Conservation (phyloP, 1,140 invertebrate genomes). For the Archegozetes longisetosus region DNA sequence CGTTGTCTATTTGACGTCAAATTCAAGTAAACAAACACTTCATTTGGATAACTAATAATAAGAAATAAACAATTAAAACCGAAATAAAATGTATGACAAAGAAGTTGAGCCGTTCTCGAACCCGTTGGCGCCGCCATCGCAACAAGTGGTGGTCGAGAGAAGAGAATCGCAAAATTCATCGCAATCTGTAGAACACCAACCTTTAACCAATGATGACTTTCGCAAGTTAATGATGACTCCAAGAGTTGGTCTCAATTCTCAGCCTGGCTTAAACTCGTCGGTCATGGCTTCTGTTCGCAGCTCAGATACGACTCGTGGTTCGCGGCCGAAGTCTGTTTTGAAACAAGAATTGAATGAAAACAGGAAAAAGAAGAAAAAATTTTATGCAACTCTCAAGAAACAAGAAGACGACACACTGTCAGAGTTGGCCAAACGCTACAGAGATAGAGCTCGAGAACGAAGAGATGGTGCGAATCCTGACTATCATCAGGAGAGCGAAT, state of each 20-base stretch:
- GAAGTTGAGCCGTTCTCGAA: constrained; percentile 11
- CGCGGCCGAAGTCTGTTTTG: constrained; percentile 11
- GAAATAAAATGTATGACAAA: not conserved
- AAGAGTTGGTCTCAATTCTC: constrained; percentile 28
- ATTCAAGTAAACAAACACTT: too few species aligned
- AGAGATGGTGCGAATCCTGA: constrained; percentile 68
- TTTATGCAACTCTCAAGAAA: constrained; percentile 84
- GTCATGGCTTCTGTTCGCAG: constrained; percentile 5
- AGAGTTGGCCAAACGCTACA: constrained; percentile 68
- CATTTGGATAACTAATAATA: too few species aligned
- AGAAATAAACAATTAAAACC: too few species aligned
- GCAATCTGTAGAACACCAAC: constrained; percentile 18
- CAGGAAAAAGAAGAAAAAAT: constrained; percentile 35
- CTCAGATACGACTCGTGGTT: constrained; percentile 4
- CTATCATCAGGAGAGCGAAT: constrained; percentile 46
- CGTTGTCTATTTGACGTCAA: too few species aligned
- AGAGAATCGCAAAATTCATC: not conserved
- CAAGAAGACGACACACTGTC: constrained; percentile 90
- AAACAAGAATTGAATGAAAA: constrained; percentile 25
- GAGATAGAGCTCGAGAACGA: constrained; percentile 58
- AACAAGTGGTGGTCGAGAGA: not conserved
- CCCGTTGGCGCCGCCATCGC: constrained; percentile 8
- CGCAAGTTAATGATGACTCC: constrained; percentile 89
- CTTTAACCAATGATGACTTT: constrained; percentile 88
- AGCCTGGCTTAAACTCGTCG: constrained; percentile 7